Evolutionary conservation across 2,113 vertebrate species (phyloP).

Genomic region (Anthoscopus minutus): DNA sequence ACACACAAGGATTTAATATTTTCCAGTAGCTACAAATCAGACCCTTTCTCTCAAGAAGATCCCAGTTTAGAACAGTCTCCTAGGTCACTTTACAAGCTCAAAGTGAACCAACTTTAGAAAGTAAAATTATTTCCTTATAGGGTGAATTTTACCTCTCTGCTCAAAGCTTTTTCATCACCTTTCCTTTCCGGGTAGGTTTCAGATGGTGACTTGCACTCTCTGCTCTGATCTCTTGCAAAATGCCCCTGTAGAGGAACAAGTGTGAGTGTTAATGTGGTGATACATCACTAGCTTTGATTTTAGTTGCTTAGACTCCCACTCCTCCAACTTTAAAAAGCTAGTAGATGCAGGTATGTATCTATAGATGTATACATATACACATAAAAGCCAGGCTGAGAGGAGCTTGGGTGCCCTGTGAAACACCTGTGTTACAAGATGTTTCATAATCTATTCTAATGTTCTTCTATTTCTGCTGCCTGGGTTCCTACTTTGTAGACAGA

Average conservation of each 20-base stretch:
- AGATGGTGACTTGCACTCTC: not conserved
- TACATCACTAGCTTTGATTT: not conserved
- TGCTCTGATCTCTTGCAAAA: not conserved
- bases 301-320: not conserved
- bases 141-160: not conserved
- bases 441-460: not conserved
- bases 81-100: slow-evolving; percentile 7
- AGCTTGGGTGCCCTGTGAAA: not conserved
- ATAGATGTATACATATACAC: fast-evolving
- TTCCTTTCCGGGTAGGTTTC: not conserved
- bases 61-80: slow-evolving; percentile 35
- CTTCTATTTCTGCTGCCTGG: not conserved
- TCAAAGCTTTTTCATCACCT: not conserved
- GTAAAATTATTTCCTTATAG: slow-evolving; percentile 18
- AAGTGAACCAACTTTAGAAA: slow-evolving; percentile 1
- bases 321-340: not conserved
- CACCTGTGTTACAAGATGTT: not conserved
- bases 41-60: slow-evolving; percentile 33
- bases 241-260: too few species aligned
- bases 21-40: slow-evolving; percentile 61
- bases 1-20: slow-evolving; percentile 59
- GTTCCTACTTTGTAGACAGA: not conserved
- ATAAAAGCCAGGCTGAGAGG: not conserved
- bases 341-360: fast-evolving
- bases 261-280: fast-evolving